Conservation (phyloP, 2,888 invertebrate genomes). For the Andrena dorsata region DNA sequence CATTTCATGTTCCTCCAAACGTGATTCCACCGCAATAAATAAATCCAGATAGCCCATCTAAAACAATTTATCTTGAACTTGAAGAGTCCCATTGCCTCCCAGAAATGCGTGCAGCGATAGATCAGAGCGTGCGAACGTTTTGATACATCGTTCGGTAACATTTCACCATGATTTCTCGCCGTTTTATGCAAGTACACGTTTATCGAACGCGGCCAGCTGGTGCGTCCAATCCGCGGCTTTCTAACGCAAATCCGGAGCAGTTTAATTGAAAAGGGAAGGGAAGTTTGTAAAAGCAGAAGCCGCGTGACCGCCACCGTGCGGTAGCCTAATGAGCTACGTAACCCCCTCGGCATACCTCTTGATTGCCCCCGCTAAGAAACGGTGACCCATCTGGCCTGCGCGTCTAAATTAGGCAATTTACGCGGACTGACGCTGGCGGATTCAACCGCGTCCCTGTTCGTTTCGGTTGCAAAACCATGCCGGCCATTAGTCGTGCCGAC, state of each 20-base stretch:
- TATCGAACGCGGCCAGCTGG: background rate
- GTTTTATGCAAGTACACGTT: constrained; percentile 4
- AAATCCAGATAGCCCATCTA: background rate
- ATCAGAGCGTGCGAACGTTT: constrained; percentile 1
- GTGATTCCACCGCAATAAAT: background rate
- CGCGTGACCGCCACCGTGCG: constrained; percentile 26
- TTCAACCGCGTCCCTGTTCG: constrained; percentile 55
- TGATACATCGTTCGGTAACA: background rate
- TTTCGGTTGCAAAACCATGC: constrained; percentile 69
- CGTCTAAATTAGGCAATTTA: constrained; percentile 81
- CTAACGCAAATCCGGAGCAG: background rate
- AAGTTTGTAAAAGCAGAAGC: constrained; percentile 4
- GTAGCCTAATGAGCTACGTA: constrained; percentile 67
- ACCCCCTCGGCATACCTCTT: constrained; percentile 43
- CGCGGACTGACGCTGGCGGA: constrained; percentile 68
- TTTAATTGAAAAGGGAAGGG: constrained; percentile 31
- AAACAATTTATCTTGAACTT: background rate
- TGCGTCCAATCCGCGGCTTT: background rate
- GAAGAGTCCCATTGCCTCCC: background rate
- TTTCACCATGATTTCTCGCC: constrained; percentile 11
- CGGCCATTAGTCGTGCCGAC: constrained; percentile 68
- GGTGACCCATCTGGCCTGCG: constrained; percentile 68
- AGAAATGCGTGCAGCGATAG: background rate
- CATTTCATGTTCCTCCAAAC: background rate
- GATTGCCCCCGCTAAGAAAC: constrained; percentile 66